phyloP scores from a whole-genome alignment of 1,140 invertebrate genomes.

The Muscidifurax raptorellus region DNA sequence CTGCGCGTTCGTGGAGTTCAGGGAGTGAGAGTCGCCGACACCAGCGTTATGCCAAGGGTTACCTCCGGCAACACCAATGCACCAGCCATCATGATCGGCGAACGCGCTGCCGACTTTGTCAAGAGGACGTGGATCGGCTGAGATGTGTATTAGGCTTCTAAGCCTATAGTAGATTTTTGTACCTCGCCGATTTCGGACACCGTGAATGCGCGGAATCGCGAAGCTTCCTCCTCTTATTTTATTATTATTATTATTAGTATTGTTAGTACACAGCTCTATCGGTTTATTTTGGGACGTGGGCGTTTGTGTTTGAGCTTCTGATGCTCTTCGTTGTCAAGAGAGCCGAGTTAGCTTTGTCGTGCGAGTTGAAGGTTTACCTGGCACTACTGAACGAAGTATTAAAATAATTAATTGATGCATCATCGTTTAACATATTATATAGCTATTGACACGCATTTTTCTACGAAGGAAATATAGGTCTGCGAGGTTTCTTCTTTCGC shows the following conservation, averaged over 20 bases:
- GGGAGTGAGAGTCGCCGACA: constrained; percentile 84
- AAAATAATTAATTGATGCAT: no score
- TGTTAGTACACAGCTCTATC: not conserved
- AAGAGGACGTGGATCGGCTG: constrained; percentile 80
- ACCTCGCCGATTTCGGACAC: not conserved
- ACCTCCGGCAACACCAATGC: constrained; percentile 89
- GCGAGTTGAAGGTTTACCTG: no score
- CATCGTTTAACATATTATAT: no score
- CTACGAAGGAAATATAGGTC: no score
- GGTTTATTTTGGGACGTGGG: no score
- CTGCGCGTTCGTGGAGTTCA: constrained; percentile 83
- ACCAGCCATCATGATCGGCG: constrained; percentile 89
- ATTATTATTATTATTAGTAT: not conserved
- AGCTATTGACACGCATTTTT: no score
- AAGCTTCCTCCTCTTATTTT: constrained; percentile 3
- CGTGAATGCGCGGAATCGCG: not conserved
- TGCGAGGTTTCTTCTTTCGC: no score
- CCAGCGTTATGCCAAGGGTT: constrained; percentile 86
- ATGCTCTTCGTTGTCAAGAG: no score
- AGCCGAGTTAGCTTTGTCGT: no score
- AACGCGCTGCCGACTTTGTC: constrained; percentile 87
- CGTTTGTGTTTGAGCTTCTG: no score
- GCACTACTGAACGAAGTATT: no score
- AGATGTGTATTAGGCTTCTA: constrained; percentile 4
- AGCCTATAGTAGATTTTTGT: not conserved